A percentile compares a stretch with the other conserved stretches of the same genome.
Conservation (phyloP, 2,797 vertebrate species). For the Lophius americanus region DNA sequence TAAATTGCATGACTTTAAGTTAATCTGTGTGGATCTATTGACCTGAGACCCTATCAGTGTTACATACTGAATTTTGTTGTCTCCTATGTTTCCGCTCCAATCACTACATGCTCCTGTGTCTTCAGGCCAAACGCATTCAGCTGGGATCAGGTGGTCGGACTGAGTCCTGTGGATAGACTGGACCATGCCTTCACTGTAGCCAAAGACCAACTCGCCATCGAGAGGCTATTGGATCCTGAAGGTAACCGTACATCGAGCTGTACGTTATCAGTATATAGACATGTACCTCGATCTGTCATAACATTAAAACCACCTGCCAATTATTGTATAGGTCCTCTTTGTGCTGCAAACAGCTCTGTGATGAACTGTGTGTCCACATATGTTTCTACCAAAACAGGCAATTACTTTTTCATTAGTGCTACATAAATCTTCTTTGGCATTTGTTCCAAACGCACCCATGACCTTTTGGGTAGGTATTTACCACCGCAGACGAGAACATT, state of each 20-base stretch:
- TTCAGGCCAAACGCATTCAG: constrained; percentile 89
- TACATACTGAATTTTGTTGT: no score
- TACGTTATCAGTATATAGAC: neutral
- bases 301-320: no score
- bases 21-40: neutral
- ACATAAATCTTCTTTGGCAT: no score
- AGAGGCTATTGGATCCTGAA: constrained; percentile 95
- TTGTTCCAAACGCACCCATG: no score
- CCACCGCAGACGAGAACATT: no score
- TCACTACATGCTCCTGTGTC: constrained; percentile 12
- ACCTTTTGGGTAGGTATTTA: no score
- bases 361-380: no score
- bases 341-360: no score
- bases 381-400: no score
- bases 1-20: neutral
- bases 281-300: no score
- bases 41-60: neutral
- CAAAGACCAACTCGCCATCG: constrained; percentile 90
- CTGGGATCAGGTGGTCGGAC: constrained; percentile 87
- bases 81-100: neutral
- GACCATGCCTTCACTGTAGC: constrained; percentile 92
- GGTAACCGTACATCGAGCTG: constrained; percentile 73
- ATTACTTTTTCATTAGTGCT: no score
- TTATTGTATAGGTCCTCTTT: no score
- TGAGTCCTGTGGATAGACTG: constrained; percentile 87